These are phyloP conservation scores for Paguma larvata DNA, from an alignment of 2,797 vertebrate species.

Conservation along the genomic window DNA sequence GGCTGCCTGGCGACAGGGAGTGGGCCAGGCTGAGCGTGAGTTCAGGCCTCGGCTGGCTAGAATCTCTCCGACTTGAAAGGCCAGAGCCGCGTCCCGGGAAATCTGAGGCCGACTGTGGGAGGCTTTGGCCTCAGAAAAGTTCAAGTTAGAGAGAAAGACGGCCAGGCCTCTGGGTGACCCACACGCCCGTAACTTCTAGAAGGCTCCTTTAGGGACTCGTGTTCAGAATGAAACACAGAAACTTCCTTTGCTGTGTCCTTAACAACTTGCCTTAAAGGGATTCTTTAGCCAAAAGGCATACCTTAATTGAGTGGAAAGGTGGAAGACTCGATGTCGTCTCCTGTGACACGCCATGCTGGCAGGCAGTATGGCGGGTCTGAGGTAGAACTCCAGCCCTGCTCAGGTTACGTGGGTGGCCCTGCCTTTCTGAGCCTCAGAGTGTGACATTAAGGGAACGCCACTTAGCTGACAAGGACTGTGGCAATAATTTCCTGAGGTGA, in stretches of 20 bases:
- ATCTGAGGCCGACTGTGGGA: background rate
- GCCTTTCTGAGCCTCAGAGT: background rate
- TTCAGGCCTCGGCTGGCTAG: background rate
- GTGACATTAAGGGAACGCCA: background rate
- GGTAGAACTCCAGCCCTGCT: background rate
- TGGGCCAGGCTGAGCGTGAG: background rate
- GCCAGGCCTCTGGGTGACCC: background rate
- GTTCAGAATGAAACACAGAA: background rate
- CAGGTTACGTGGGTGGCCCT: no score
- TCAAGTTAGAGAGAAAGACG: background rate
- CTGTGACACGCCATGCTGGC: background rate
- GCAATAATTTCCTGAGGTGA: background rate
- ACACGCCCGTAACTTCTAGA: background rate
- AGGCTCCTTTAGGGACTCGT: conserved; percentile 14
- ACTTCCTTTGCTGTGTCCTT: conserved; percentile 4
- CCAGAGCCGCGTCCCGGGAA: background rate
- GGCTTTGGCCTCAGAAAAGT: background rate
- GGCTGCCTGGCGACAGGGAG: conserved; percentile 65
- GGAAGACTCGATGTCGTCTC: background rate
- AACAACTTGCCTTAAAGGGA: background rate
- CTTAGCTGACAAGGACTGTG: background rate
- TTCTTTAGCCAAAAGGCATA: background rate
- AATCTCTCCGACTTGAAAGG: background rate
- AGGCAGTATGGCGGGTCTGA: background rate
- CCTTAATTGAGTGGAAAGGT: background rate